Percentiles rank a stretch among this genome's conserved stretches.
Evolutionary conservation across 2,888 invertebrate species (phyloP).

Genomic region (Druceiella hillmani): DNA sequence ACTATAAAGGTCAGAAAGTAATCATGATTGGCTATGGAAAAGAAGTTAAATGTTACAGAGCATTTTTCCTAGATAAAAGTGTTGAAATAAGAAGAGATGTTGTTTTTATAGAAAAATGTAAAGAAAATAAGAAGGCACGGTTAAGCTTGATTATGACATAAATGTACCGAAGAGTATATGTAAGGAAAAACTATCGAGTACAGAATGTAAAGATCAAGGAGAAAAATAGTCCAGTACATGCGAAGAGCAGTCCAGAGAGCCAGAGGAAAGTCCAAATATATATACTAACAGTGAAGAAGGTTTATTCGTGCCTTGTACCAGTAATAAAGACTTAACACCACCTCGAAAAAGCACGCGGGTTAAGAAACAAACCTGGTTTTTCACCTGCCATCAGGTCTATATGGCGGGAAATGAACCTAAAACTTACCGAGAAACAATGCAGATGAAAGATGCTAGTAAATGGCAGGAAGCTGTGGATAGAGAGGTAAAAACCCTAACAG

Average conservation of each 20-base stretch:
- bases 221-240: neutral
- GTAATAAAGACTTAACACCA: neutral
- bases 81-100: conserved; percentile 13
- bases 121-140: neutral
- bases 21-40: conserved; percentile 22
- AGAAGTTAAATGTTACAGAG: conserved; percentile 14
- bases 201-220: neutral
- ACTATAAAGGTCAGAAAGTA: conserved; percentile 20
- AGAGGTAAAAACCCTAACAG: conserved; percentile 19
- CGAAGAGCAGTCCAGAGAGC: neutral
- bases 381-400: conserved; percentile 12
- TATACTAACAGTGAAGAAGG: conserved; percentile 6
- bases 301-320: neutral
- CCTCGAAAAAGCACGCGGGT: conserved; percentile 6
- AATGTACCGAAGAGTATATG: neutral
- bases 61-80: conserved; percentile 4
- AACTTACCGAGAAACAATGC: conserved; percentile 21
- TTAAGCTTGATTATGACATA: neutral
- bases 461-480: conserved; percentile 21
- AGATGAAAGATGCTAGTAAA: conserved; percentile 11
- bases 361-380: conserved; percentile 9
- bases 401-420: conserved; percentile 12
- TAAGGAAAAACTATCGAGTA: neutral
- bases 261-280: conserved; percentile 8
- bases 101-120: conserved; percentile 6